Base-by-base conservation (phyloP, 2,113 vertebrate species). In the Uria lomvia region DNA sequence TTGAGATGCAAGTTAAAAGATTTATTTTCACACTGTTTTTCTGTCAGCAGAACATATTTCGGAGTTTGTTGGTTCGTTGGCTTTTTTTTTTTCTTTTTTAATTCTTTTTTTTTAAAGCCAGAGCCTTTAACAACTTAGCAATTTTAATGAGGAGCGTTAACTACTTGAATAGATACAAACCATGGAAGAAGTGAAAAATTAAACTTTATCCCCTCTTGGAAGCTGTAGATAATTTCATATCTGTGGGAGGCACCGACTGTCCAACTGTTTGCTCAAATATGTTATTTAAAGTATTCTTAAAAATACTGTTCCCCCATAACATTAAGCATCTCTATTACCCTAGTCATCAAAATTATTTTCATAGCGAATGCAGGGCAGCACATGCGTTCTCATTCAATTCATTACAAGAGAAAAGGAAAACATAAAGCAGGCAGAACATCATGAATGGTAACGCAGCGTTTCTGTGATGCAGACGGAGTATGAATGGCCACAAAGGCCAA, bases 261-360 rank as follows among this genome's bases (percentile, higher is more conserved):
- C 88, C 86, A 90, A 86, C 82, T 90, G 67, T 78, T 95, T 92
- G 27, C 32, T 88, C 72, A 86, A 92, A 59, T 24, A 63, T 36
- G 38, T 75, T 93, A 85, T 90, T 96, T 95, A 73, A 96, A 82
- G 32, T 49, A 58, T 94, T 87, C 84, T 92, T 79, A 71, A 84
- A 81, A 86, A 92, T 36, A 79, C n/a, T 18, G n/a, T 63, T 97
- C 58, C 38, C 52, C 80, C 47, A 60, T 72, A 88, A 81, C 10
- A 18, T 22, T 85, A 78, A 93, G 32, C 71, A 78, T 73, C 22
- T 60, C 47, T 26, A 75, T 92, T 93, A 79, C 63, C 42, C 49
- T 43, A 72, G 21, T 24, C 59, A 86, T 78, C 84, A 96, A 72
- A 84, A 70, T 71, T 3, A 74, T 92, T 88, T 83, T 90, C 47